These are phyloP conservation scores for Plagodis dolabraria DNA, from an alignment of 2,888 invertebrate species.

Conservation along the genomic window DNA sequence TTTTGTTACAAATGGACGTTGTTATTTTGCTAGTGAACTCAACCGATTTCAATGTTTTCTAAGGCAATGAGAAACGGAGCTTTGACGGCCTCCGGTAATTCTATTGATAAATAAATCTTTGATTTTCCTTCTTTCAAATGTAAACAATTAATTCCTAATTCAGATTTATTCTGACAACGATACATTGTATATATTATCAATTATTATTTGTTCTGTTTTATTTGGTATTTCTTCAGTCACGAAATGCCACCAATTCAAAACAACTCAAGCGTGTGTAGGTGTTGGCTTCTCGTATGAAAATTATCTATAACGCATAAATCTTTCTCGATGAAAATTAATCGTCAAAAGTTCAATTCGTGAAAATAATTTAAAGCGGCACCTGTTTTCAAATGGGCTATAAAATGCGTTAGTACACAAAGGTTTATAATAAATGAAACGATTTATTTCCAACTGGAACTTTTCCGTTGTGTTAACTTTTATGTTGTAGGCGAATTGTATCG, in stretches of 20 bases:
- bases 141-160: constrained; percentile 31
- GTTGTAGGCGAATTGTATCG: constrained; percentile 57
- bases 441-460: constrained; percentile 66
- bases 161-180: constrained; percentile 19
- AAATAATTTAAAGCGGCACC: constrained; percentile 39
- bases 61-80: too few relatives aligned
- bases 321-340: constrained; percentile 18
- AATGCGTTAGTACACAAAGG: constrained; percentile 46
- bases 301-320: constrained; percentile 10
- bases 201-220: constrained; percentile 20
- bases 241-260: background rate
- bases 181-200: constrained; percentile 16
- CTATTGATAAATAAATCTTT: too few relatives aligned
- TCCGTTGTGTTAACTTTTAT: constrained; percentile 74
- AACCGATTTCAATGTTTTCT: too few relatives aligned
- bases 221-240: constrained; percentile 1
- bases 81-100: too few relatives aligned
- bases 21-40: too few relatives aligned
- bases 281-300: background rate
- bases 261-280: background rate
- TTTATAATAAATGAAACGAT: constrained; percentile 66
- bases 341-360: constrained; percentile 22
- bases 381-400: constrained; percentile 46
- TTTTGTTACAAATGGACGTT: too few relatives aligned
- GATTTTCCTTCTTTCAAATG: constrained; percentile 28